Percentiles rank a stretch among this genome's conserved stretches.
Evolutionary conservation across 2,888 invertebrate genomes (phyloP).

Genomic region (Phragmatobia fuliginosa): DNA sequence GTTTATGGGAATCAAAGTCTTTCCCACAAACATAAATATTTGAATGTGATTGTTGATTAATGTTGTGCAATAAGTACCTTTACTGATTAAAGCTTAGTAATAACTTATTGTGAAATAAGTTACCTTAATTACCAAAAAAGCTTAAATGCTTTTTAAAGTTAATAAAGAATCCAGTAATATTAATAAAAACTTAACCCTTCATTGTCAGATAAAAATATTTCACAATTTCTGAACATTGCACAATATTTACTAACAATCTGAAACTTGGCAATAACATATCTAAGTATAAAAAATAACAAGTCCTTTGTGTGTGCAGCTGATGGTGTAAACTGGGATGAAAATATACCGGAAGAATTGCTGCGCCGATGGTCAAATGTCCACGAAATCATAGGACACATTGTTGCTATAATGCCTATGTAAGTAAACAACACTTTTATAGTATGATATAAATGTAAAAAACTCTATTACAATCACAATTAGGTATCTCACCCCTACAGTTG

Average conservation of each 20-base stretch:
- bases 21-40: background rate
- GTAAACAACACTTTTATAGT: conserved; percentile 47
- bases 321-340: conserved; percentile 87
- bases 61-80: background rate
- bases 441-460: too few species aligned
- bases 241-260: conserved; percentile 35
- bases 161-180: background rate
- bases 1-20: background rate
- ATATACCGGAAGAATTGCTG: conserved; percentile 84
- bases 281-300: background rate
- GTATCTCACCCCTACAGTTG: too few species aligned
- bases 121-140: background rate
- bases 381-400: conserved; percentile 78
- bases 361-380: conserved; percentile 89
- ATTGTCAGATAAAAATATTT: too few species aligned
- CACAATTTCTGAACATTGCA: too few species aligned
- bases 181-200: too few species aligned
- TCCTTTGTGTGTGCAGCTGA: conserved; percentile 65
- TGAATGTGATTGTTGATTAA: background rate
- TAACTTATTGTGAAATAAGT: background rate
- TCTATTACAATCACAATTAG: too few species aligned
- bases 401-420: conserved; percentile 83
- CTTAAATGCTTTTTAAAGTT: background rate
- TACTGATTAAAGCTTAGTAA: background rate
- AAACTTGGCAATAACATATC: background rate